Evolutionary conservation across 2,888 invertebrate species (phyloP).

Genomic region (Sesamia inferens): DNA sequence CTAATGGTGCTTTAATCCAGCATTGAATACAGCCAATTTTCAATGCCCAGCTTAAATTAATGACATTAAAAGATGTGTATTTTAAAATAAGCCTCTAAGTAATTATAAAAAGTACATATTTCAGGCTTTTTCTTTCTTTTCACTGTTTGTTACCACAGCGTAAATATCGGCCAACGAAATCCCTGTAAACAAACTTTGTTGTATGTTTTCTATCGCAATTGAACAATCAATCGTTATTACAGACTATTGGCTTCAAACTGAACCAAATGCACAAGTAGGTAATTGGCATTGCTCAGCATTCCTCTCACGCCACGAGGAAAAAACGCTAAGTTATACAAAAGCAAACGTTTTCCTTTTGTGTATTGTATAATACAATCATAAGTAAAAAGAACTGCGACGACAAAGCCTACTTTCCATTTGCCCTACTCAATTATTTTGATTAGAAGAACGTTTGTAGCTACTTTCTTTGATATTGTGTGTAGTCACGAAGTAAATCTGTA

Average conservation of each 20-base stretch:
- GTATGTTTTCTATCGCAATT: constrained; percentile 2
- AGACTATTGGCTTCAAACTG: constrained; percentile 8
- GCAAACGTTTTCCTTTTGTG: constrained; percentile 40
- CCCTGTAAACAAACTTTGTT: not conserved
- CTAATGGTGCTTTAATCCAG: too few species aligned
- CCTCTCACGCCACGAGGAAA: constrained; percentile 40
- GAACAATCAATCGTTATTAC: constrained; percentile 38
- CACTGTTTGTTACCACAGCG: not conserved
- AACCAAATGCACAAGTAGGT: constrained; percentile 21
- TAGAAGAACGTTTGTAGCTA: constrained; percentile 48
- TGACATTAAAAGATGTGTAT: too few species aligned
- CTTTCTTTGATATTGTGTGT: constrained; percentile 27
- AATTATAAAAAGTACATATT: too few species aligned
- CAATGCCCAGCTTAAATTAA: too few species aligned
- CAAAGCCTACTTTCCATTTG: constrained; percentile 47
- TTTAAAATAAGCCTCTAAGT: too few species aligned
- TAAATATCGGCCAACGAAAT: not conserved
- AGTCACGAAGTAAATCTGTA: constrained; percentile 18
- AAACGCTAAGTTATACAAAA: constrained; percentile 37
- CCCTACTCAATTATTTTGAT: constrained; percentile 56
- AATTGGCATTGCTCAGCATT: constrained; percentile 39
- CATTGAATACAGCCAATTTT: too few species aligned
- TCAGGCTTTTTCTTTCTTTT: not conserved
- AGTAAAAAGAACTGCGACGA: constrained; percentile 40
- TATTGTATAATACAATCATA: constrained; percentile 55